A percentile compares a stretch with the other conserved stretches of the same genome.
phyloP scores from a whole-genome alignment of 2,113 vertebrate genomes.

The Oncorhynchus gorbuscha region DNA sequence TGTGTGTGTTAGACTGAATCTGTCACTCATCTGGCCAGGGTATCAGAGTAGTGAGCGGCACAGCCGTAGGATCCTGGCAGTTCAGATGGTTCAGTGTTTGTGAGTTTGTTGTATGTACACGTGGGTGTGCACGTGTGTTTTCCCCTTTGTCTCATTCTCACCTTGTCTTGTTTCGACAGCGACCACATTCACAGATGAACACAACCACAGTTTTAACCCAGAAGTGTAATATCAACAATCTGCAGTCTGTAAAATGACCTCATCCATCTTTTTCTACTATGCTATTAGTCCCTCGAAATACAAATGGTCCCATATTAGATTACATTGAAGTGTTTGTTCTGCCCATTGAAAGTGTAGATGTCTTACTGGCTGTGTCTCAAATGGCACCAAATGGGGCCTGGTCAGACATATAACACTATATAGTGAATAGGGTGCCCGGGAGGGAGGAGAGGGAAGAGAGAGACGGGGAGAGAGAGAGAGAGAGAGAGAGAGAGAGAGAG shows the following conservation, averaged over 20 bases:
- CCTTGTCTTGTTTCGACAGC: not conserved
- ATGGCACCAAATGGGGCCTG: no score
- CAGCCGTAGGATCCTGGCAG: conserved; percentile 53
- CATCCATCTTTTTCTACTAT: no score
- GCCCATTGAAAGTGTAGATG: no score
- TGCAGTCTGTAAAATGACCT: no score
- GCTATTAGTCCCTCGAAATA: no score
- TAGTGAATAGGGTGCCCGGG: not conserved
- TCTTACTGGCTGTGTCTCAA: no score
- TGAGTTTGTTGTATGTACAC: not conserved
- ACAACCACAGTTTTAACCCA: not conserved
- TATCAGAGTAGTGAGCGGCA: conserved; percentile 44
- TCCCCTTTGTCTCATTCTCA: conserved; percentile 19
- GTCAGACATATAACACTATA: no score
- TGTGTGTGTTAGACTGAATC: conserved; percentile 29
- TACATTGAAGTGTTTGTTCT: no score
- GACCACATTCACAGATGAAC: conserved; percentile 16
- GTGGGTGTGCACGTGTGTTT: conserved; percentile 7
- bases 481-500: not conserved
- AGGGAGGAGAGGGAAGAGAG: not conserved
- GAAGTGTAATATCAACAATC: no score
- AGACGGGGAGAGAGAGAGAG: not conserved
- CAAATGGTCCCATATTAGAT: no score
- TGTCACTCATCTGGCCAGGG: conserved; percentile 44
- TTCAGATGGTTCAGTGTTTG: conserved; percentile 8